Evolutionary conservation across 2,113 vertebrate species (phyloP).

Genomic region (Myodes glareolus): DNA sequence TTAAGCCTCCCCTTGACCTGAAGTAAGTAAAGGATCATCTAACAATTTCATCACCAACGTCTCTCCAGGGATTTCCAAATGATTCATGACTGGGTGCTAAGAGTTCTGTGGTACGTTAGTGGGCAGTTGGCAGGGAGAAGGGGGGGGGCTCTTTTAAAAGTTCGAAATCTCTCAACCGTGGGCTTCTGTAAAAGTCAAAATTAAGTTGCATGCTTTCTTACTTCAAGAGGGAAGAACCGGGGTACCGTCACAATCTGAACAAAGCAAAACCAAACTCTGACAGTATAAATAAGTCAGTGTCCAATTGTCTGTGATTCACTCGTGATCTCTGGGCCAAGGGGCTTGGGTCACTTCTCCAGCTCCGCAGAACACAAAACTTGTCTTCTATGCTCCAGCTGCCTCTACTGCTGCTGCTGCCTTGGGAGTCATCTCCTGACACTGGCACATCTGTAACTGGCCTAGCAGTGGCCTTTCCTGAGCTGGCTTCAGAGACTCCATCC

Average conservation of each 20-base stretch:
- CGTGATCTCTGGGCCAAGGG: background rate
- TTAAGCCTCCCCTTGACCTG: conserved; percentile 78
- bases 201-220: background rate
- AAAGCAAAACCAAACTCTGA: background rate
- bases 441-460: background rate
- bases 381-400: background rate
- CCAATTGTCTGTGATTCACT: background rate
- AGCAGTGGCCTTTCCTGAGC: background rate
- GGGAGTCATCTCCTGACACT: background rate
- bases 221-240: background rate
- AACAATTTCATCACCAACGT: background rate
- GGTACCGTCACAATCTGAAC: background rate
- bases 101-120: background rate
- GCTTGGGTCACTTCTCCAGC: background rate
- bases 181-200: background rate
- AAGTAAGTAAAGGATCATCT: conserved; percentile 77
- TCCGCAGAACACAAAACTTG: background rate
- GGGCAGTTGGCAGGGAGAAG: background rate
- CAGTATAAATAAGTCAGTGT: background rate
- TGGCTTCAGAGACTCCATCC: background rate
- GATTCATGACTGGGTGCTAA: background rate
- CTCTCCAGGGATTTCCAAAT: background rate
- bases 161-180: background rate
- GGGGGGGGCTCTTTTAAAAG: background rate
- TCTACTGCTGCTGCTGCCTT: no score